A percentile compares a stretch with the other conserved stretches of the same genome.
phyloP scores from a whole-genome alignment of 2,797 vertebrate species.

The Xiphophorus birchmanni region DNA sequence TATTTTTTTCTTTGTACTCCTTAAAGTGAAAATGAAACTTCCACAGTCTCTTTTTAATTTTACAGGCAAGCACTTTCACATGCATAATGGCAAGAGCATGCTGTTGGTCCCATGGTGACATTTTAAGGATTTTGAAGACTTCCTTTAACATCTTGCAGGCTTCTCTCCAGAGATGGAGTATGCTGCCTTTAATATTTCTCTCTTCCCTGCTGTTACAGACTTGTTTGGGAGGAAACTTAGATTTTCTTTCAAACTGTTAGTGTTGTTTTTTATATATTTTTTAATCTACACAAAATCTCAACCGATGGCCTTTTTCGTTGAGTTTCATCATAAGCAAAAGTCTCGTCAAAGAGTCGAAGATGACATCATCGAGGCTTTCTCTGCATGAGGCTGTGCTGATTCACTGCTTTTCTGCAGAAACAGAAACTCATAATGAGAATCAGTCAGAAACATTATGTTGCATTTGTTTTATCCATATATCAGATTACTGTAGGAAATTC shows the following conservation, averaged over 20 bases:
- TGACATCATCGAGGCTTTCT: conserved; percentile 63
- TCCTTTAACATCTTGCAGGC: not conserved
- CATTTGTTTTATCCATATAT: conserved; percentile 14
- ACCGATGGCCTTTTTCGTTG: conserved; percentile 38
- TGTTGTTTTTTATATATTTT: not conserved
- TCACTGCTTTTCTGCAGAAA: conserved; percentile 42
- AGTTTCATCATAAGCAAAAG: conserved; percentile 62
- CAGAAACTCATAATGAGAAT: conserved; percentile 43
- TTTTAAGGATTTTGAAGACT: not conserved
- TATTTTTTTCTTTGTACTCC: not conserved
- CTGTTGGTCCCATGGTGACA: not conserved
- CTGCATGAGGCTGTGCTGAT: conserved; percentile 40
- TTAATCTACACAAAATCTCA: not conserved
- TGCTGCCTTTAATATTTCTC: not conserved
- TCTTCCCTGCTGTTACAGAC: not conserved
- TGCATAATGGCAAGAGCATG: not conserved
- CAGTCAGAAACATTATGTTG: conserved; percentile 27
- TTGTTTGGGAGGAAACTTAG: not conserved
- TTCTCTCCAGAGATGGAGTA: not conserved
- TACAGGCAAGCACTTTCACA: not conserved
- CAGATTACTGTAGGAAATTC: not conserved
- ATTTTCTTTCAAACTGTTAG: not conserved
- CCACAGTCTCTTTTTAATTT: not conserved
- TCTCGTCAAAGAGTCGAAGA: conserved; percentile 49
- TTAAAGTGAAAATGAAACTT: not conserved